phyloP scores from a whole-genome alignment of 2,888 invertebrate genomes.

The Eupithecia subumbrata region DNA sequence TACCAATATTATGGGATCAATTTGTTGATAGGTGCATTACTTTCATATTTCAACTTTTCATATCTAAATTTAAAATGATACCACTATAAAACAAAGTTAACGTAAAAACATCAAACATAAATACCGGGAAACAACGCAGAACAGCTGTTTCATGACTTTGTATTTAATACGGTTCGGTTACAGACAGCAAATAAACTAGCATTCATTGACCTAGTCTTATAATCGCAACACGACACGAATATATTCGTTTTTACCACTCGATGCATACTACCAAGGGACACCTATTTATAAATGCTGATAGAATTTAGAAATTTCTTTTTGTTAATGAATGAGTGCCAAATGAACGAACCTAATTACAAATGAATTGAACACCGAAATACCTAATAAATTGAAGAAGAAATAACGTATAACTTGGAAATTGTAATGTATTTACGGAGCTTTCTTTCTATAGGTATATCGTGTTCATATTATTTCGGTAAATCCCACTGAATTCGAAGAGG shows the following conservation, averaged over 20 bases:
- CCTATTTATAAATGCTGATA: slow-evolving; percentile 40
- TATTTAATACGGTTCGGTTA: slow-evolving; percentile 21
- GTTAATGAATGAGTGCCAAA: slow-evolving; percentile 31
- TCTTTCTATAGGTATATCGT: neutral
- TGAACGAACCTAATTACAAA: slow-evolving; percentile 13
- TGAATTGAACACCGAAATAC: neutral
- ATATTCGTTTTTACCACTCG: slow-evolving; percentile 27
- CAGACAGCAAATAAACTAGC: slow-evolving; percentile 25
- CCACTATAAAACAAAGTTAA: neutral
- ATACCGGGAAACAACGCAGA: slow-evolving; percentile 9
- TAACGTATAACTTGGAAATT: neutral
- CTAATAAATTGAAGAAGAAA: neutral
- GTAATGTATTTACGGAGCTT: neutral
- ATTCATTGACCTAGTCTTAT: slow-evolving; percentile 19
- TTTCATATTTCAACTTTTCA: neutral
- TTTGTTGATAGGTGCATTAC: neutral
- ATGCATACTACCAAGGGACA: slow-evolving; percentile 41
- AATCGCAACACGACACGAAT: slow-evolving; percentile 28
- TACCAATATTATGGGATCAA: neutral
- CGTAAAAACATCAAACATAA: neutral
- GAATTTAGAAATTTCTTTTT: slow-evolving; percentile 20
- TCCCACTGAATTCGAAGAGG: neutral
- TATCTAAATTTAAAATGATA: slow-evolving; percentile 3
- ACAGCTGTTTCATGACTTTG: slow-evolving; percentile 31
- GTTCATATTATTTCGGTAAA: neutral